Evolutionary conservation across 2,113 vertebrate genomes (phyloP).

Genomic region (Pelobates fuscus): DNA sequence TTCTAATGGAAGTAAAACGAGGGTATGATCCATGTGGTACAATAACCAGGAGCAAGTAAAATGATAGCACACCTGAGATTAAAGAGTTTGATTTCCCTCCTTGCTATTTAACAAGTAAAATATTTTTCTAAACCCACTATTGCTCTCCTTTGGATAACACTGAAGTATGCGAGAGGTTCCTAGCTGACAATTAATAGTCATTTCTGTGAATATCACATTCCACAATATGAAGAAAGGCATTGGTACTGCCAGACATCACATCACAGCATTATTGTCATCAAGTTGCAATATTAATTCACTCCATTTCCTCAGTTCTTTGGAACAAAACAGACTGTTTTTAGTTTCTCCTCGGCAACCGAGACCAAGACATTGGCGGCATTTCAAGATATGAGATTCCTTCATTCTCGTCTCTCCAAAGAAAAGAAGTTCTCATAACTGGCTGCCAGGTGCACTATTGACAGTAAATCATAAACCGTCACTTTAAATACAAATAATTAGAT

Average conservation of each 20-base stretch:
- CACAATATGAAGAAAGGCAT: slow-evolving; percentile 47
- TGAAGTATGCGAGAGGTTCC: neutral
- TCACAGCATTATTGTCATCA: slow-evolving; percentile 54
- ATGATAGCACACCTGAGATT: slow-evolving; percentile 5
- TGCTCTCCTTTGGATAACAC: slow-evolving; percentile 28
- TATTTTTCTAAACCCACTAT: slow-evolving; percentile 2
- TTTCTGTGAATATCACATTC: slow-evolving; percentile 47
- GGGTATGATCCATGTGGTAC: neutral
- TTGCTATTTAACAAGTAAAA: neutral
- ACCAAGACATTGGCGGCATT: slow-evolving; percentile 38
- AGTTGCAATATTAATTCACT: slow-evolving; percentile 54
- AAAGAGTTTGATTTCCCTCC: neutral
- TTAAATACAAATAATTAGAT: slow-evolving; percentile 41
- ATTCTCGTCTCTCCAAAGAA: slow-evolving; percentile 43
- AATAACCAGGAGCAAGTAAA: slow-evolving; percentile 7
- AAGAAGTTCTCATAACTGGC: slow-evolving; percentile 50
- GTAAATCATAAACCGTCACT: slow-evolving; percentile 16
- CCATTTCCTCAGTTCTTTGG: slow-evolving; percentile 43
- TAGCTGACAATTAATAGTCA: slow-evolving; percentile 26
- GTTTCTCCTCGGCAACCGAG: slow-evolving; percentile 48
- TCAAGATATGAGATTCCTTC: slow-evolving; percentile 49
- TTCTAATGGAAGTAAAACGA: too few species aligned
- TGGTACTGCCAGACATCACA: slow-evolving; percentile 51
- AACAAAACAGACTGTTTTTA: slow-evolving; percentile 49
- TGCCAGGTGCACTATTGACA: slow-evolving; percentile 45